Evolutionary conservation across 35 echinoderm and acorn worm genomes (phyloP).

Genomic region (Heliocidaris tuberculata): DNA sequence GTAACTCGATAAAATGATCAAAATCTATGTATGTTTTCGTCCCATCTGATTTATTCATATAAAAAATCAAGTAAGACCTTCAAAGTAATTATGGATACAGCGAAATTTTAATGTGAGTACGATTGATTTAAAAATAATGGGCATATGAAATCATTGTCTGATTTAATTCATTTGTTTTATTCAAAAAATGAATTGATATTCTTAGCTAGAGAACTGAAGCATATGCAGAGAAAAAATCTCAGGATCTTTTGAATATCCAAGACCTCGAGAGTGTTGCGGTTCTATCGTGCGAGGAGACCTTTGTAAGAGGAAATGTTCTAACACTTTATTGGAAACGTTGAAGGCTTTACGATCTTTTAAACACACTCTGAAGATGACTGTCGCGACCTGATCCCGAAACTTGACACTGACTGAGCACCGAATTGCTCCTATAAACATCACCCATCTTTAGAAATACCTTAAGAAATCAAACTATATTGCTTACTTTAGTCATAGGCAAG

Average conservation of each 20-base stretch:
- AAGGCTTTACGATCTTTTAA: constrained; percentile 11
- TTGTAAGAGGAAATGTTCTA: constrained; percentile 26
- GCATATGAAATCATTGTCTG: too few species aligned
- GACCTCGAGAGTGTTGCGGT: background rate
- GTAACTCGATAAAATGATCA: too few species aligned
- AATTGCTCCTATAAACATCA: background rate
- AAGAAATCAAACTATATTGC: constrained; percentile 21
- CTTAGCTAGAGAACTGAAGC: background rate
- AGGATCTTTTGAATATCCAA: background rate
- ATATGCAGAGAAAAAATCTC: background rate
- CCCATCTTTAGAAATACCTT: background rate
- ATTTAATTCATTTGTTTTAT: too few species aligned
- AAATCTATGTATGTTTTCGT: too few species aligned
- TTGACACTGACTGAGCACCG: constrained; percentile 1
- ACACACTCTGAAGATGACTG: constrained; percentile 20
- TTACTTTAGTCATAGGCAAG: constrained; percentile 5
- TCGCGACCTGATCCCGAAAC: background rate
- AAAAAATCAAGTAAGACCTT: too few species aligned
- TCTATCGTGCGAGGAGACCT: background rate
- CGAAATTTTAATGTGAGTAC: too few species aligned
- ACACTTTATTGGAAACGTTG: constrained; percentile 37
- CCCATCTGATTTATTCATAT: too few species aligned
- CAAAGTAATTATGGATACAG: too few species aligned
- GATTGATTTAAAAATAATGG: too few species aligned
- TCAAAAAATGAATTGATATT: too few species aligned